Percentiles rank a stretch among this genome's conserved stretches.
Evolutionary conservation across 2,888 invertebrate genomes (phyloP).

Genomic region (Caenorhabditis sinica): DNA sequence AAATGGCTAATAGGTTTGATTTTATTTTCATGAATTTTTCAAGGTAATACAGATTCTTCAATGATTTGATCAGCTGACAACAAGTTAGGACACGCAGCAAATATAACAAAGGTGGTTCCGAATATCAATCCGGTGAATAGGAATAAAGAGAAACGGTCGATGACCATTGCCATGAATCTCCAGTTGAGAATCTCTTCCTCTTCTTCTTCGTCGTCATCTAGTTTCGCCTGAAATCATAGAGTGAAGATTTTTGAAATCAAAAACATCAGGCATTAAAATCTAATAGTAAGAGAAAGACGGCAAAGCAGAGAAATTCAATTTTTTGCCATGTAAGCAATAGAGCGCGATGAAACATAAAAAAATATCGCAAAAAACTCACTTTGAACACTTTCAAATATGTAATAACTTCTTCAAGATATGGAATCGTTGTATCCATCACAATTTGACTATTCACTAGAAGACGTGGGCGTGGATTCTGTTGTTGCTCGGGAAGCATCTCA

Average conservation of each 20-base stretch:
- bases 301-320: no score
- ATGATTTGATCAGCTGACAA: constrained; percentile 51
- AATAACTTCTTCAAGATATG: constrained; percentile 61
- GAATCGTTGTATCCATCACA: constrained; percentile 41
- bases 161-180: constrained; percentile 81
- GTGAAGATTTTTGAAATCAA: neutral
- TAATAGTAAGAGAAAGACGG: no score
- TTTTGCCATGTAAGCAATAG: no score
- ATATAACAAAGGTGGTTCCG: constrained; percentile 56
- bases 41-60: constrained; percentile 3
- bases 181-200: constrained; percentile 82
- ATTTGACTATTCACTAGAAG: constrained; percentile 61
- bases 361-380: no score
- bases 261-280: neutral
- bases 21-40: neutral
- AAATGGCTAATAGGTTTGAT: constrained; percentile 6
- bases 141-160: constrained; percentile 81
- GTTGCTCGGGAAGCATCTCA: neutral
- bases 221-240: constrained; percentile 66
- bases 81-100: constrained; percentile 37
- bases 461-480: constrained; percentile 47
- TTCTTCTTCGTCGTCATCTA: constrained; percentile 81
- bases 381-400: constrained; percentile 50
- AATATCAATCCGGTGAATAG: constrained; percentile 74
- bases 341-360: no score